These are phyloP conservation scores for Ornithoptera alexandrae DNA, from an alignment of 2,888 invertebrate genomes.

Conservation along the genomic window DNA sequence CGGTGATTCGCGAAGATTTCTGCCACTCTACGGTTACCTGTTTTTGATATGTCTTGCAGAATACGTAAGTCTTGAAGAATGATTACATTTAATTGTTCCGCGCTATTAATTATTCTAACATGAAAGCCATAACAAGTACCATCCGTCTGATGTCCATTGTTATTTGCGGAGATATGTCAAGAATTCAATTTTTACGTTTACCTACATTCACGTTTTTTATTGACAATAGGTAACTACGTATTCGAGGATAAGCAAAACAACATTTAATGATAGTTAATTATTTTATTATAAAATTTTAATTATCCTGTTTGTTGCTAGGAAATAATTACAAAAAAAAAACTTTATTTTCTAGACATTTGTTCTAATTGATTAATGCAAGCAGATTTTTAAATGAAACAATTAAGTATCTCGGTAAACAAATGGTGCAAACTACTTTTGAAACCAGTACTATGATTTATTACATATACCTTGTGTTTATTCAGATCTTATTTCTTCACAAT, in stretches of 20 bases:
- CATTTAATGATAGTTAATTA: too few relatives aligned
- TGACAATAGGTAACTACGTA: conserved; percentile 34
- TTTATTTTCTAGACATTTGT: too few relatives aligned
- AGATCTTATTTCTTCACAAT: too few relatives aligned
- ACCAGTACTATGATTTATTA: too few relatives aligned
- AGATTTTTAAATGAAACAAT: too few relatives aligned
- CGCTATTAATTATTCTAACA: conserved; percentile 40
- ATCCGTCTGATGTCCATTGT: conserved; percentile 8
- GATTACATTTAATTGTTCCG: conserved; percentile 47
- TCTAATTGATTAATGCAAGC: too few relatives aligned
- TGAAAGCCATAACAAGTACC: conserved; percentile 6
- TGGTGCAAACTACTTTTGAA: too few relatives aligned
- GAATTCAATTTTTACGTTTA: conserved; percentile 30
- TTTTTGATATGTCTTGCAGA: conserved; percentile 54
- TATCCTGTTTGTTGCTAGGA: too few relatives aligned
- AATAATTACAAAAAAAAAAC: too few relatives aligned
- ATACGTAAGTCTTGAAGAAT: conserved; percentile 55
- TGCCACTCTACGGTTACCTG: conserved; percentile 58
- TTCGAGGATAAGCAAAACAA: conserved; percentile 31
- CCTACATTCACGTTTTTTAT: conserved; percentile 36
- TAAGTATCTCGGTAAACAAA: too few relatives aligned
- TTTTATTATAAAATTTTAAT: not conserved
- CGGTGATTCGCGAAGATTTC: conserved; percentile 50
- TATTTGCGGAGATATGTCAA: not conserved
- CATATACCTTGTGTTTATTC: too few relatives aligned